Base-by-base conservation (phyloP, 2,888 invertebrate genomes). In the Malachius bipustulatus region DNA sequence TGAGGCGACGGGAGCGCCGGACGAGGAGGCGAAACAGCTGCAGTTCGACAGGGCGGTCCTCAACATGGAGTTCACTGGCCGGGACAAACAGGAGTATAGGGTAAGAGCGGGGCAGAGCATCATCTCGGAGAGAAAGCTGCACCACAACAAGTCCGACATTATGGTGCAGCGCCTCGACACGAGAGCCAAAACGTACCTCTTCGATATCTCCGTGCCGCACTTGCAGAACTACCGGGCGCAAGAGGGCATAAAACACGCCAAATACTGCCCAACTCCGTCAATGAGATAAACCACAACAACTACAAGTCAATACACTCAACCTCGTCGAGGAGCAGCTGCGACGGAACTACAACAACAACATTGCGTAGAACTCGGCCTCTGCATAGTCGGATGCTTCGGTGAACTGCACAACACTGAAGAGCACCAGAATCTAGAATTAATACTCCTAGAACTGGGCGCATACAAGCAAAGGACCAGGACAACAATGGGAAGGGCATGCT, bases 131-230 rank as follows among this genome's bases (percentile, higher is more conserved):
- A 28, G 6, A 6, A 3, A 16, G 12, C 30, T 34, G 3, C 30
- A 37, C 30, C 37, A 39, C 26, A 39, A 39, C 37, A 39, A 39
- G 10, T 34, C 39, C 2, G 39, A 39, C 34, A 26, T 39, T 9
- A 29, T 34, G 10, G 12, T 37, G 2, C 16, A 24, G 6, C n/a
- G 11, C 2, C n/a, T n/a, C n/a, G n/a, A n/a, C 6, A 6, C 24
- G n/a, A 19, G 6, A 6, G 6, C 6, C 6, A 19, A 8, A n/a
- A 19, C 14, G 14, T 33, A 29, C 12, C 16, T 39, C 2, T 10
- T 39, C 10, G 39, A 39, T 12, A 32, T 39, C 3, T 38, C 36
- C 6, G 28, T 39, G 4, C 28, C 36, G 15, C 36, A 39, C 29
- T 15, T 39, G n/a, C 13, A 36, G 13, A 31, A 36, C 31, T 4